Percentiles rank a stretch among this genome's conserved stretches.
phyloP scores from a whole-genome alignment of 2,888 invertebrate genomes.

The Gisinianus flammeolus region DNA sequence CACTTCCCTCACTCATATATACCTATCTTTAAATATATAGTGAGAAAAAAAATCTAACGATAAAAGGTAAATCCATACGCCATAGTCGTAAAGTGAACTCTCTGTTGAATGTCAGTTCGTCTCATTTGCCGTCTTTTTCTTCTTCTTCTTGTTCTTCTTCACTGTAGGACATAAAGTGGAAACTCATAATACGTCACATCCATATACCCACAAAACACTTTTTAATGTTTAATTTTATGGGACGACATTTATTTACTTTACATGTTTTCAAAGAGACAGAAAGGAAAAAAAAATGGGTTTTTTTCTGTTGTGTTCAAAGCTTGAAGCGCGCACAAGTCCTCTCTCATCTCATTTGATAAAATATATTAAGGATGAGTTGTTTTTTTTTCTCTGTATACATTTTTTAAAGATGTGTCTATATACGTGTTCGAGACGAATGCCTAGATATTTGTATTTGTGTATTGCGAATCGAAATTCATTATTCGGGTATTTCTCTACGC shows the following conservation, averaged over 20 bases:
- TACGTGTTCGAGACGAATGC: neutral
- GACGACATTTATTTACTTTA: neutral
- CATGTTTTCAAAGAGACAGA: neutral
- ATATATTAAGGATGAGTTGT: too few relatives aligned
- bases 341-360: too few relatives aligned
- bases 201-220: neutral
- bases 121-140: neutral
- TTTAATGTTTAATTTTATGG: conserved; percentile 26
- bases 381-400: too few relatives aligned
- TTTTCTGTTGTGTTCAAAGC: too few relatives aligned
- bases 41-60: too few relatives aligned
- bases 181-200: neutral
- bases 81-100: neutral
- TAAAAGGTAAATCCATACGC: too few relatives aligned
- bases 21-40: neutral
- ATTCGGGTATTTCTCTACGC: neutral
- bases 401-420: neutral
- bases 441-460: neutral
- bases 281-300: too few relatives aligned
- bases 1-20: neutral
- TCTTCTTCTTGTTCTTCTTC: neutral
- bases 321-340: too few relatives aligned
- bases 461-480: conserved; percentile 2
- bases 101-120: neutral
- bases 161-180: neutral